Evolutionary conservation across 2,797 vertebrate species (phyloP), one percentile per base, ranked within the genome.

Genomic region (Pseudochirops corinnae): DNA sequence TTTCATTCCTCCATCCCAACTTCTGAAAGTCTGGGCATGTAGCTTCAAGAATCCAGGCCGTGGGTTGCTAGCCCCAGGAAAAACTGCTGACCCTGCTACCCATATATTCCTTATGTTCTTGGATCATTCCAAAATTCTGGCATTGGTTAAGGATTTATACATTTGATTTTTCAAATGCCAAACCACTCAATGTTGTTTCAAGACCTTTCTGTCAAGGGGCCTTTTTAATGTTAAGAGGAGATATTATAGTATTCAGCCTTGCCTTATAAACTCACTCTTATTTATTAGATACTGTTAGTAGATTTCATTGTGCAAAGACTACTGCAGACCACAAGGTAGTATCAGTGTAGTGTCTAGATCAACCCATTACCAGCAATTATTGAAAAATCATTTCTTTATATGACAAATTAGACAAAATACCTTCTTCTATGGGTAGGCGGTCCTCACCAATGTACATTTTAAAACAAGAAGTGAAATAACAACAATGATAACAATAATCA

Each of bases 101-200:
- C n/a, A n/a, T 55, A 74, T 62, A 94, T 95, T 93, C 95, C 53
- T 39, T 74, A 74, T 39, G 33, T 74, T 74, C 62, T 74, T 74
- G 16, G n/a, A 74, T 7, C 16, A 74, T 74, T 74, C 16, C 33
- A 74, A 74, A 74, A 39, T 74, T 74, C 62, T 2, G 14, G 62
- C 4, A 2, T 74, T 39, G 16, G 33, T 39, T 74, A 74, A 1
- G 5, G 33, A 74, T 74, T 74, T 39, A 74, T 39, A 74, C 2
- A 74, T 53, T 91, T 94, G 55, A 91, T 46, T 16, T 91, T 91
- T 94, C 90, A 92, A 14, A 52, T 90, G 90, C 90, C 50, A 91
- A 31, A 55, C 0, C 92, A 55, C 55, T 58, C 0, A 0, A 13
- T 55, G 74, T 91, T 74, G 10, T 94, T 55, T 56, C 90, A 56